Evolutionary conservation across 2,113 vertebrate species (phyloP).

Genomic region (Mirza zaza): DNA sequence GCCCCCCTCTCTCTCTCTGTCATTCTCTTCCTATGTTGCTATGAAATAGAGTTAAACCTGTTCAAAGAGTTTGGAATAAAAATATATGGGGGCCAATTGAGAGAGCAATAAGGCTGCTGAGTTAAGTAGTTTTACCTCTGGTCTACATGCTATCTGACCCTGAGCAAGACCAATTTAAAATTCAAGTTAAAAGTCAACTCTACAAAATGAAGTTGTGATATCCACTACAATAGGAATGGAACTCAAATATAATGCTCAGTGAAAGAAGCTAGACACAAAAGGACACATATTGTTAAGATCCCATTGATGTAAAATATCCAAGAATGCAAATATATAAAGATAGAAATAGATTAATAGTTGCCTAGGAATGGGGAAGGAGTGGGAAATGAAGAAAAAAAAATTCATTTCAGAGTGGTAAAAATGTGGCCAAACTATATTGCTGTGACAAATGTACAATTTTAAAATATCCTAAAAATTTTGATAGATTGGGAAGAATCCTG

Average conservation of each 20-base stretch:
- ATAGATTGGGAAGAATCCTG: neutral
- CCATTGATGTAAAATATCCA: neutral
- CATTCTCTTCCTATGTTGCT: neutral
- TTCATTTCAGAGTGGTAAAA: neutral
- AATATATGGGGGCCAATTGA: neutral
- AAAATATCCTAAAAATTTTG: neutral
- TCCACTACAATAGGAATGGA: neutral
- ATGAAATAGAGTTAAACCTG: neutral
- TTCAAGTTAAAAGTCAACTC: neutral
- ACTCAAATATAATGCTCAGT: neutral
- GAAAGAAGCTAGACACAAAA: constrained; percentile 11
- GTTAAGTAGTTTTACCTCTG: neutral
- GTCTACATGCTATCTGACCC: neutral
- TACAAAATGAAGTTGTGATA: neutral
- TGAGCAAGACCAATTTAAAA: neutral
- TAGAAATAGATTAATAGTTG: neutral
- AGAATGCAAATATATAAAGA: neutral
- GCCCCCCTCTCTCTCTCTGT: neutral
- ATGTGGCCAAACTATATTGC: constrained; percentile 25
- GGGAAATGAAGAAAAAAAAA: neutral
- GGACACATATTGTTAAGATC: neutral
- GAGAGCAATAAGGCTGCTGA: neutral
- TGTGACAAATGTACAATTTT: neutral
- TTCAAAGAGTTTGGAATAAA: neutral
- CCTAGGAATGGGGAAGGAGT: neutral